These are phyloP conservation scores for Sebastes iracundus DNA, from an alignment of 2,797 vertebrate species.

Conservation along the genomic window DNA sequence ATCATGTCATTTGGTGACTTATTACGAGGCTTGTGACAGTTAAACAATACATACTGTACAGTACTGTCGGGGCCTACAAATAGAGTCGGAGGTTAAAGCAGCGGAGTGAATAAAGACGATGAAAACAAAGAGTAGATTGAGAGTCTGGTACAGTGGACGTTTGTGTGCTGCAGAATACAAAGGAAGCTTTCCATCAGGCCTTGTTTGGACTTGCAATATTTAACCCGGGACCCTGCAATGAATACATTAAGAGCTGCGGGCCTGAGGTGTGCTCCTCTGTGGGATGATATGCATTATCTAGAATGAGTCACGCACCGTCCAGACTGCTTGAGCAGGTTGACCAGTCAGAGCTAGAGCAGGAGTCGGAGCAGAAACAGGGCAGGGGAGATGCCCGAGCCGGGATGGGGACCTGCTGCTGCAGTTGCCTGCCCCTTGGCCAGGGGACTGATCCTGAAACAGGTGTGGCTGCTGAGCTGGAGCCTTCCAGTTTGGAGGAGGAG, in stretches of 20 bases:
- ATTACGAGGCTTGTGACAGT: conserved; percentile 44
- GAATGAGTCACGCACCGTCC: conserved; percentile 64
- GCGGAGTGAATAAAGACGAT: conserved; percentile 57
- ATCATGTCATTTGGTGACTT: conserved; percentile 56
- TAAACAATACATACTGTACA: conserved; percentile 66
- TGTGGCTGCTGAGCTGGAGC: conserved; percentile 35
- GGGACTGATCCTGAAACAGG: conserved; percentile 44
- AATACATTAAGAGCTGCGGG: conserved; percentile 66
- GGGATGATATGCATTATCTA: conserved; percentile 51
- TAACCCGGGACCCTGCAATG: conserved; percentile 65
- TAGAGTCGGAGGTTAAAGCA: conserved; percentile 53
- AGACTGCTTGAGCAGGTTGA: conserved; percentile 48
- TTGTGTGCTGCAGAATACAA: conserved; percentile 71
- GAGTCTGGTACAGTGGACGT: conserved; percentile 71
- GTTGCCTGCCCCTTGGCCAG: conserved; percentile 60
- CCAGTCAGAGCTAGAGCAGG: conserved; percentile 62
- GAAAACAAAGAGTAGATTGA: conserved; percentile 80
- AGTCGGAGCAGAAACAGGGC: conserved; percentile 48
- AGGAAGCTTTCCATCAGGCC: conserved; percentile 75
- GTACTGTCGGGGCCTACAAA: conserved; percentile 54
- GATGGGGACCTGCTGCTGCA: conserved; percentile 78
- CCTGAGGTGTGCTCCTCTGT: conserved; percentile 57
- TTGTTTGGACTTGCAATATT: conserved; percentile 77
- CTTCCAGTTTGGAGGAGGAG: conserved; percentile 60
- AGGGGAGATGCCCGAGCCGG: conserved; percentile 57